Base-by-base conservation (phyloP, 2,113 vertebrate species). In the Cyanoramphus novaezelandiae region DNA sequence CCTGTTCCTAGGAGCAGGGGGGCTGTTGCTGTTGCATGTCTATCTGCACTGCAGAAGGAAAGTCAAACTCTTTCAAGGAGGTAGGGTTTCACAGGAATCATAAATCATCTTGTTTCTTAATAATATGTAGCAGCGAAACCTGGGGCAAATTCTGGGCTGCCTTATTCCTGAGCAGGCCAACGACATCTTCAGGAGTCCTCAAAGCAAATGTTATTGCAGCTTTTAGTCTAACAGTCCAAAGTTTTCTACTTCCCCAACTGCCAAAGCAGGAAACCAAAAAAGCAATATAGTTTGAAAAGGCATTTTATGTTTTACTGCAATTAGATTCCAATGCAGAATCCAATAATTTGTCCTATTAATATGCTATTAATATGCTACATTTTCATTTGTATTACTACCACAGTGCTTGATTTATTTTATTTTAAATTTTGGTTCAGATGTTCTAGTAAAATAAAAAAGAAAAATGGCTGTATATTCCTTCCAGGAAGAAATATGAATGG, bases 271-370 rank as follows among this genome's bases (percentile, higher is more conserved):
- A 95, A 88, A 90, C 95, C 57, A 81, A 72, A 89, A 93, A 86
- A 86, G 68, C 81, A 92, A 39, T 90, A 69, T 86, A 90, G 52
- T 87, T 95, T 92, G 96, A 95, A 95, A 90, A 57, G 43, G 13
- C 75, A 77, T 82, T 95, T 96, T 92, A 86, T 69, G 35, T 92
- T 95, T 96, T 88, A 77, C 63, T 89, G 46, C 82, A 86, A 82
- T 83, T 97, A 97, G 74, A 88, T 88, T 97, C 76, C 82, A 90
- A 72, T 94, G 96, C 86, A 93, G 63, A 97, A 95, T 95, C 95
- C 91, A 93, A 81, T 90, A 88, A 62, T 74, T 94, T 97, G 41
- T 93, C 50, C 94, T 95, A 81, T 87, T 95, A 94, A 94, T 92
- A 89, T 80, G 44, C 60, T 88, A 28, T 72, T 65, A 57, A 49